Percentiles rank a stretch among this genome's conserved stretches.
phyloP scores from a whole-genome alignment of 2,888 invertebrate species.

The Yponomeuta plumbellus region DNA sequence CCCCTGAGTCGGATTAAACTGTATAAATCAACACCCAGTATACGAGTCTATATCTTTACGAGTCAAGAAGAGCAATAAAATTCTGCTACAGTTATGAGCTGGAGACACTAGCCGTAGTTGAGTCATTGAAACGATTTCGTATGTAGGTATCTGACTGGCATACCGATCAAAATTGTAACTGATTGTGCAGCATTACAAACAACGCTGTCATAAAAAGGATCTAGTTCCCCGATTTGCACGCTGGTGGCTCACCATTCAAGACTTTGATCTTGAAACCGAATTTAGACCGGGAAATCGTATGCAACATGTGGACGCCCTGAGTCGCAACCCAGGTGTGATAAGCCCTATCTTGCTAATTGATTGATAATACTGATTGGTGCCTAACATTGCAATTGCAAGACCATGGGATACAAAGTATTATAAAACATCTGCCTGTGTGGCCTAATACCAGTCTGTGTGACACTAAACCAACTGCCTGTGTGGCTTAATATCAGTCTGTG shows the following conservation, averaged over 20 bases:
- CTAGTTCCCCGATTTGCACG: conserved; percentile 12
- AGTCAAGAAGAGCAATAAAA: conserved; percentile 23
- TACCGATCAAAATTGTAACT: conserved; percentile 9
- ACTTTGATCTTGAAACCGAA: conserved; percentile 12
- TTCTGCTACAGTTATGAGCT: conserved; percentile 28
- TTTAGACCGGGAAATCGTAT: conserved; percentile 12
- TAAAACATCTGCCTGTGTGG: no score
- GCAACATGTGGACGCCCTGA: conserved; percentile 14
- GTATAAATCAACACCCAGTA: no score
- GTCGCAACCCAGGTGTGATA: conserved; percentile 6
- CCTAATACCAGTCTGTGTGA: no score
- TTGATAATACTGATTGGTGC: no score
- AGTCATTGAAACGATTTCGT: conserved; percentile 32
- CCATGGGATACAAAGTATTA: no score
- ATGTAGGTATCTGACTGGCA: conserved; percentile 32
- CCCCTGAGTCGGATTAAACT: no score
- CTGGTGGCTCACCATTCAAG: conserved; percentile 15
- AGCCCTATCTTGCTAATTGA: no score
- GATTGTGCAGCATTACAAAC: conserved; percentile 9
- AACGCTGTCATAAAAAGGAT: conserved; percentile 8
- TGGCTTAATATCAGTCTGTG: no score
- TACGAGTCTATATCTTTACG: no score
- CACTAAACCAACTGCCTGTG: no score
- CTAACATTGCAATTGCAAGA: no score
- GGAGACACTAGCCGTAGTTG: conserved; percentile 38